These are phyloP conservation scores for Florisuga fusca DNA, from an alignment of 2,797 vertebrate genomes.

Conservation along the genomic window DNA sequence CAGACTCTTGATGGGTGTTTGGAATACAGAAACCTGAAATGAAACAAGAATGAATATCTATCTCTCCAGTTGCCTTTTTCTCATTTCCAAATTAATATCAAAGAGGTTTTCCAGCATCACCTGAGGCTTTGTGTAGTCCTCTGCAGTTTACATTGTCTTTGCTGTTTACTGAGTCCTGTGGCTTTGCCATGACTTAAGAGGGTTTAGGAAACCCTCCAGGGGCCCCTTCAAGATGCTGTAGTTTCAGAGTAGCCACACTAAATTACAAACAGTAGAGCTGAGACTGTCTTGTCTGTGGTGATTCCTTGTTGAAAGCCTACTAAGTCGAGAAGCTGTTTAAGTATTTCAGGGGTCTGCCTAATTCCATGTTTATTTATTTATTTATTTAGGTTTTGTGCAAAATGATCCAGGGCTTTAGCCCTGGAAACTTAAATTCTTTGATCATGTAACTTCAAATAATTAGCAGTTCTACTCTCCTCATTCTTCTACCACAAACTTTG, in stretches of 20 bases:
- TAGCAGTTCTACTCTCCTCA: neutral
- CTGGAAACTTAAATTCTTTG: neutral
- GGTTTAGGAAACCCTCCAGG: neutral
- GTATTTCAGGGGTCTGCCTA: neutral
- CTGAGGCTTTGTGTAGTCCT: conserved; percentile 25
- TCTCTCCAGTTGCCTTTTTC: conserved; percentile 27
- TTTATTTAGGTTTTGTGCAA: neutral
- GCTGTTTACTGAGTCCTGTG: conserved; percentile 9
- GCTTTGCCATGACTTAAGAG: conserved; percentile 18
- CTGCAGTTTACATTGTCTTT: neutral
- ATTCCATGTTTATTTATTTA: neutral
- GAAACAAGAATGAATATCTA: conserved; percentile 44
- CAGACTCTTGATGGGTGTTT: neutral
- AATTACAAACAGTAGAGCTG: neutral
- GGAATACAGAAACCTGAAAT: conserved; percentile 21
- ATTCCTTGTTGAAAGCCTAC: neutral
- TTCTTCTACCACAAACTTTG: neutral
- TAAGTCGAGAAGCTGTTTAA: neutral
- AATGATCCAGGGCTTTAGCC: neutral
- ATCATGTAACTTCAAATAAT: neutral
- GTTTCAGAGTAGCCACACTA: neutral
- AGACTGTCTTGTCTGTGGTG: neutral
- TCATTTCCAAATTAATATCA: conserved; percentile 41
- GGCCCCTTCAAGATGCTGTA: neutral
- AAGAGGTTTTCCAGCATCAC: conserved; percentile 51